These are phyloP conservation scores for Etheostoma spectabile DNA, from an alignment of 2,113 vertebrate species.

Conservation along the genomic window DNA sequence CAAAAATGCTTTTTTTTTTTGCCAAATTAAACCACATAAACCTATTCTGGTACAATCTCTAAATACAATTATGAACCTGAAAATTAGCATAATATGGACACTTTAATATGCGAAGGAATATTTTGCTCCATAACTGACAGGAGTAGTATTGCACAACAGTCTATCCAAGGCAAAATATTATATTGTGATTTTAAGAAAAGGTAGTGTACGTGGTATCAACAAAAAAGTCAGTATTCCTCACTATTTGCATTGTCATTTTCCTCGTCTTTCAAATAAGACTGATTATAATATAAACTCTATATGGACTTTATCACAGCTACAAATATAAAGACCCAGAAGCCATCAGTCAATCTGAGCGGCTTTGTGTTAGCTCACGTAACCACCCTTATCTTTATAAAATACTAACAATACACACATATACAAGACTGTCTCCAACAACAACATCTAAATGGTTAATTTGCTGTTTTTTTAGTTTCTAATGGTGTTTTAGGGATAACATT, in stretches of 20 bases:
- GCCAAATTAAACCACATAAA: too few relatives aligned
- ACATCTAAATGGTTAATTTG: conserved; percentile 11
- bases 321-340: not conserved
- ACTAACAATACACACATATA: not conserved
- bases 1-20: too few relatives aligned
- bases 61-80: too few relatives aligned
- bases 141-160: not conserved
- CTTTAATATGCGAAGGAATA: not conserved
- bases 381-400: conserved; percentile 18
- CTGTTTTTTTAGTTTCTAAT: conserved; percentile 1
- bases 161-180: not conserved
- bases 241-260: not conserved
- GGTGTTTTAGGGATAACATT: not conserved
- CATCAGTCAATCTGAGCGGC: not conserved
- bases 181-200: not conserved
- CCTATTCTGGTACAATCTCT: too few relatives aligned
- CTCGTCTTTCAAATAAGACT: not conserved
- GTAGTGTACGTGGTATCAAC: not conserved
- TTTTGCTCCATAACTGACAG: not conserved
- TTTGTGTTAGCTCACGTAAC: conserved; percentile 3
- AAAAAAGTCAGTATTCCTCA: too few relatives aligned
- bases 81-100: too few relatives aligned
- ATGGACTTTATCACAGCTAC: not conserved
- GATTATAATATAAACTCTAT: not conserved
- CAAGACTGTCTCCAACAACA: not conserved